Percentiles rank a stretch among this genome's conserved stretches.
Evolutionary conservation across 2,888 invertebrate species (phyloP).

Genomic region (Limnephilus rhombicus): DNA sequence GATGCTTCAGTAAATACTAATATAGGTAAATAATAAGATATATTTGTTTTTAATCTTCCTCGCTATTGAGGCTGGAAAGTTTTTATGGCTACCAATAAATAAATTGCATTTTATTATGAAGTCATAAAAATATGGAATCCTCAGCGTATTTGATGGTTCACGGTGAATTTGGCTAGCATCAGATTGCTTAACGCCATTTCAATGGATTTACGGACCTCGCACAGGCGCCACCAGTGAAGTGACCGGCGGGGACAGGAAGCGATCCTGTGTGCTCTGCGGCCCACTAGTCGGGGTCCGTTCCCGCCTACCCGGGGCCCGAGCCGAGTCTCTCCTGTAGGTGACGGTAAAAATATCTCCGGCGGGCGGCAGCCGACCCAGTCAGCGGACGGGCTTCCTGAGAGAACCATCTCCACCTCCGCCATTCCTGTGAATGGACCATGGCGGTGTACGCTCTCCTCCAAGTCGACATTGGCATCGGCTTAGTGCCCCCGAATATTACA

Average conservation of each 20-base stretch:
- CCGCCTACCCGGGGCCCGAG: constrained; percentile 19
- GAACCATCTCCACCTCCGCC: constrained; percentile 24
- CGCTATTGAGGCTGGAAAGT: not conserved
- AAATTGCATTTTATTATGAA: not conserved
- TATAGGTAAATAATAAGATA: not conserved
- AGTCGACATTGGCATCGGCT: constrained; percentile 46
- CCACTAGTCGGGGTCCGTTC: not conserved
- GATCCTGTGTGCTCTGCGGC: not conserved
- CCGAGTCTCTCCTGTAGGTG: constrained; percentile 27
- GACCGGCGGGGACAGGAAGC: not conserved
- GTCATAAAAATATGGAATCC: not conserved
- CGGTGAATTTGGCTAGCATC: not conserved
- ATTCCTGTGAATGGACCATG: constrained; percentile 44
- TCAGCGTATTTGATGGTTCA: not conserved
- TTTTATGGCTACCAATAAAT: too few species aligned
- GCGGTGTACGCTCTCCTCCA: constrained; percentile 20
- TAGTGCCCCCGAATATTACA: constrained; percentile 40
- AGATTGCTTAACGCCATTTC: constrained; percentile 16
- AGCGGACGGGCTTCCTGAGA: constrained; percentile 40
- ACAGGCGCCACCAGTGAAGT: not conserved
- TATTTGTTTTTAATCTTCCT: not conserved
- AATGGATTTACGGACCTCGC: constrained; percentile 14
- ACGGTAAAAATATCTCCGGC: constrained; percentile 55
- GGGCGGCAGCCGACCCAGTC: constrained; percentile 40
- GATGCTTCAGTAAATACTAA: not conserved